Evolutionary conservation across 1,140 invertebrate genomes (phyloP).

Genomic region (Oppia nitens): DNA sequence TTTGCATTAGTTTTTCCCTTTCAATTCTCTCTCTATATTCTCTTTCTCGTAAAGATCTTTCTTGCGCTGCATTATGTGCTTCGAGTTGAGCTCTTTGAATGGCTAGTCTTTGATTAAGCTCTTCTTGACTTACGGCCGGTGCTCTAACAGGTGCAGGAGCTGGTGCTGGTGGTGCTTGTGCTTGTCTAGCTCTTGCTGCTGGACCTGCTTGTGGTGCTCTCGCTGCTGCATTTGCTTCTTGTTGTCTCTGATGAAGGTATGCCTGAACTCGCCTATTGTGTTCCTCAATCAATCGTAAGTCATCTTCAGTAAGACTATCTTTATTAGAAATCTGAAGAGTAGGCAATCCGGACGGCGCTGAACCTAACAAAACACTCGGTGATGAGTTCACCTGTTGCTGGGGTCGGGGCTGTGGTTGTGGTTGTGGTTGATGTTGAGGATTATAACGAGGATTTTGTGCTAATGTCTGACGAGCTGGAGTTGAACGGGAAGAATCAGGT

Average conservation of each 20-base stretch:
- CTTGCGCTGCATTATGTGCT: slow-evolving; percentile 3
- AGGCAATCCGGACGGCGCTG: background rate
- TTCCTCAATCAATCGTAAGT: slow-evolving; percentile 13
- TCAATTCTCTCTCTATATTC: slow-evolving; percentile 1
- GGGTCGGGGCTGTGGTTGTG: background rate
- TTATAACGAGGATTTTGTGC: background rate
- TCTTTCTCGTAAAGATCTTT: background rate
- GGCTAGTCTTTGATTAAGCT: background rate
- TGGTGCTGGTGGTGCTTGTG: slow-evolving; percentile 5
- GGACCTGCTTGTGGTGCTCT: background rate
- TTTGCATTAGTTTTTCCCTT: background rate
- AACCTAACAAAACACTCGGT: background rate
- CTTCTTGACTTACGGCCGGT: slow-evolving; percentile 7
- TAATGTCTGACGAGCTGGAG: background rate
- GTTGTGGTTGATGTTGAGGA: background rate
- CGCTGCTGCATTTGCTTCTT: slow-evolving; percentile 6
- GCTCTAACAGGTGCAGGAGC: slow-evolving; percentile 8
- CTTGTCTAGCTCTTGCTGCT: slow-evolving; percentile 10
- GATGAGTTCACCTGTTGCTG: background rate
- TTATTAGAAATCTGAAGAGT: slow-evolving; percentile 2
- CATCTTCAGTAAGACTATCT: slow-evolving; percentile 13
- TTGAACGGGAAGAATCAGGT: background rate
- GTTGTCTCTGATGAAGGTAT: slow-evolving; percentile 11
- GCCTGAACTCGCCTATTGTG: slow-evolving; percentile 11
- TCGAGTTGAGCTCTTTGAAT: background rate